Conservation (phyloP, 1,140 invertebrate genomes). For the Aphelenchoides fujianensis region DNA sequence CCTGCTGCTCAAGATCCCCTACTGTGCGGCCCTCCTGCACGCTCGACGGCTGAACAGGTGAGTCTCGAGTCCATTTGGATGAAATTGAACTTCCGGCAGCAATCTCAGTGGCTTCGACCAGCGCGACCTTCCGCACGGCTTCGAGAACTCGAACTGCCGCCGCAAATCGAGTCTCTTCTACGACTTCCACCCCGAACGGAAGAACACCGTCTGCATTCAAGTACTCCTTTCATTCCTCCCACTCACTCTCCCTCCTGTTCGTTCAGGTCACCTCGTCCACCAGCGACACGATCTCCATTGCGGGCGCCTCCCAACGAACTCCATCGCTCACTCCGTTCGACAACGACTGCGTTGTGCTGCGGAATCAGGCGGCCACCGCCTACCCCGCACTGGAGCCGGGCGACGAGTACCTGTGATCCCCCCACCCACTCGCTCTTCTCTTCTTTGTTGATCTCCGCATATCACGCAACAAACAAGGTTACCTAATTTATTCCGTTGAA, state of each 20-base stretch:
- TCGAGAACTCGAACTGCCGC: background rate
- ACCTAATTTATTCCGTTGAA: no score
- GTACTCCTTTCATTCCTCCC: background rate
- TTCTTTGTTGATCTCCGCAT: no score
- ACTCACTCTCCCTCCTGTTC: background rate
- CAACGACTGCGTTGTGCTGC: constrained; percentile 5
- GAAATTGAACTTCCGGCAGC: no score
- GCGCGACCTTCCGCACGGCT: constrained; percentile 15
- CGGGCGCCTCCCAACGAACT: background rate
- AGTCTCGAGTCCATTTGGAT: constrained; percentile 12
- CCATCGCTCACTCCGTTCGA: background rate
- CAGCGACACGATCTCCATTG: background rate
- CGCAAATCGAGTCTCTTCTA: constrained; percentile 26
- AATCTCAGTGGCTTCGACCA: constrained; percentile 19
- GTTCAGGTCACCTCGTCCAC: background rate
- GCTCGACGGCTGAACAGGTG: constrained; percentile 43
- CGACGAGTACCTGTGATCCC: constrained; percentile 9
- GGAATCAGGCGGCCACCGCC: background rate
- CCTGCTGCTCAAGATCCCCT: constrained; percentile 32
- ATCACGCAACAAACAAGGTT: no score
- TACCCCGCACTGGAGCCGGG: background rate
- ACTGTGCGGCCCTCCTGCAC: constrained; percentile 36
- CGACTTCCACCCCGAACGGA: constrained; percentile 23
- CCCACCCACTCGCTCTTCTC: no score
- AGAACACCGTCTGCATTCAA: constrained; percentile 29